Evolutionary conservation across 1,140 invertebrate genomes (phyloP).

Genomic region (Brachionus plicatilis): DNA sequence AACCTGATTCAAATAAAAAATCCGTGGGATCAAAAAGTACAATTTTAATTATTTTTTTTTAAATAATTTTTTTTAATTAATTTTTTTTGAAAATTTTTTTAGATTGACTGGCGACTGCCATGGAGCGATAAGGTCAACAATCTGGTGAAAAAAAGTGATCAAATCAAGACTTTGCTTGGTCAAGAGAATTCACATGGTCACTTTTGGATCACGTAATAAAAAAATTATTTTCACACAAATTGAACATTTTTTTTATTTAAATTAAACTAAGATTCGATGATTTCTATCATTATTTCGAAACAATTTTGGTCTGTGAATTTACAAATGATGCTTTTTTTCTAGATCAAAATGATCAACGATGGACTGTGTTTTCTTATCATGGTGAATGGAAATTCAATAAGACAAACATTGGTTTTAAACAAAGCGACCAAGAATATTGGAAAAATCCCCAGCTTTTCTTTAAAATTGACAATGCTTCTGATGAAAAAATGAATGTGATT

Average conservation of each 20-base stretch:
- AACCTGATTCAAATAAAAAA: background rate
- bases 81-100: too few species aligned
- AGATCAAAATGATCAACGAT: background rate
- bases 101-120: constrained; percentile 4
- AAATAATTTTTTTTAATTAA: background rate
- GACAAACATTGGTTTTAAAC: background rate
- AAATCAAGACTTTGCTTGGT: background rate
- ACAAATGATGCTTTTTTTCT: background rate
- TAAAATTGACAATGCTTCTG: background rate
- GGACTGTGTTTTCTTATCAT: background rate
- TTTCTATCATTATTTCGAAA: constrained; percentile 15
- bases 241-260: background rate
- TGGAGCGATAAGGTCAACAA: background rate
- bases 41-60: background rate
- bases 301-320: background rate
- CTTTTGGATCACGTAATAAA: background rate
- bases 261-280: background rate
- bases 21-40: background rate
- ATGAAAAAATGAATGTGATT: background rate
- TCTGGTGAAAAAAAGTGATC: background rate
- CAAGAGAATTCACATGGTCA: background rate
- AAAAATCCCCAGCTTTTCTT: constrained; percentile 33
- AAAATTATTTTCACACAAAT: too few species aligned
- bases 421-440: background rate
- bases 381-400: constrained; percentile 7